phyloP scores from a whole-genome alignment of 2,888 invertebrate species.

The Eueremaeus valkanovi region DNA sequence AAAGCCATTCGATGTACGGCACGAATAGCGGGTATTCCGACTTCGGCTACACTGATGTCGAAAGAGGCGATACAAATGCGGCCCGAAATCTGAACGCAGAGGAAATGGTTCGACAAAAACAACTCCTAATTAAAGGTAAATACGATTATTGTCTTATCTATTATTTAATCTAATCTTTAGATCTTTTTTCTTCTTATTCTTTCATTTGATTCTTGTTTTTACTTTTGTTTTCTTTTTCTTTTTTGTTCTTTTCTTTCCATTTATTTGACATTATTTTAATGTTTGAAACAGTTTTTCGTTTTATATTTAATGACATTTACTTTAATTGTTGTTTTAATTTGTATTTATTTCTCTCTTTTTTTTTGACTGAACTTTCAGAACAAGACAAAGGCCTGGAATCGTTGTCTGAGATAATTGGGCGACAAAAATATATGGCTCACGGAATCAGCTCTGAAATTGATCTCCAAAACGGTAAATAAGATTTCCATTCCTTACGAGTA shows the following conservation, averaged over 20 bases:
- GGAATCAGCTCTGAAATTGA: slow-evolving; percentile 72
- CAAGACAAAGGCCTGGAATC: slow-evolving; percentile 73
- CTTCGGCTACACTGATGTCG: neutral
- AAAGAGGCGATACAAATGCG: slow-evolving; percentile 48
- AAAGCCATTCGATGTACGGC: neutral
- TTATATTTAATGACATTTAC: neutral
- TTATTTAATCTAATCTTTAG: too few species aligned
- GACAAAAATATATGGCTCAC: slow-evolving; percentile 70
- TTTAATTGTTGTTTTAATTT: neutral
- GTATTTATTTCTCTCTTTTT: too few species aligned
- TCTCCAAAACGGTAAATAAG: slow-evolving; percentile 65
- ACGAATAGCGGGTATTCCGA: neutral
- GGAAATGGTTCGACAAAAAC: slow-evolving; percentile 60
- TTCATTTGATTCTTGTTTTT: too few species aligned
- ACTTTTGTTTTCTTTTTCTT: too few species aligned
- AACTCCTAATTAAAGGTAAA: slow-evolving; percentile 60
- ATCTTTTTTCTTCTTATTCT: too few species aligned
- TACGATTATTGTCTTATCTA: slow-evolving; percentile 17
- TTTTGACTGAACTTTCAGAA: slow-evolving; percentile 57
- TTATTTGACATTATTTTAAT: too few species aligned
- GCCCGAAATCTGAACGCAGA: slow-evolving; percentile 52
- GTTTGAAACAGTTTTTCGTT: neutral
- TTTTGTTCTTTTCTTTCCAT: too few species aligned
- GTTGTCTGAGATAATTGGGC: slow-evolving; percentile 66
- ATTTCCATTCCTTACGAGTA: neutral